phyloP scores from a whole-genome alignment of 2,113 vertebrate genomes.

The Onychostoma macrolepis region DNA sequence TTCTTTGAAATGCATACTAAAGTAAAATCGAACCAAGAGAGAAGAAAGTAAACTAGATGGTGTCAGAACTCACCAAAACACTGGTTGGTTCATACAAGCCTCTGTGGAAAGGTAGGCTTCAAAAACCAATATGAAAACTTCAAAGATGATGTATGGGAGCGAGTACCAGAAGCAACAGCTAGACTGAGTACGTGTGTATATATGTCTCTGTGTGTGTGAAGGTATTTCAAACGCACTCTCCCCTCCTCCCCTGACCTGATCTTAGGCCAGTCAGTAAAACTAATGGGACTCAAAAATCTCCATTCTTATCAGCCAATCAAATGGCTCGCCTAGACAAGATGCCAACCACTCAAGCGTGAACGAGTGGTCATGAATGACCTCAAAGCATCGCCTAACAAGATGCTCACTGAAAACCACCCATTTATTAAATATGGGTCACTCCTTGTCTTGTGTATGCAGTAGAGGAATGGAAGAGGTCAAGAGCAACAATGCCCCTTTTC shows the following conservation, averaged over 20 bases:
- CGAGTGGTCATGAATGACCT: conserved; percentile 54
- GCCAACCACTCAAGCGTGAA: conserved; percentile 51
- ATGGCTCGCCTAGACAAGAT: conserved; percentile 38
- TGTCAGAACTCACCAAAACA: conserved; percentile 49
- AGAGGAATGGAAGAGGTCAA: conserved; percentile 43
- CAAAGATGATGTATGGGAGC: conserved; percentile 41
- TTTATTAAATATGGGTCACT: conserved; percentile 62
- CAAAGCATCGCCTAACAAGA: conserved; percentile 55
- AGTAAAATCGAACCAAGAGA: not conserved
- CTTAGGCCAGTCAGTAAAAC: conserved; percentile 44
- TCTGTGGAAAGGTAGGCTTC: conserved; percentile 29
- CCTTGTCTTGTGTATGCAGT: conserved; percentile 54
- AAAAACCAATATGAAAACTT: conserved; percentile 44
- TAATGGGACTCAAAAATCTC: conserved; percentile 55
- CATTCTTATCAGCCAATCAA: conserved; percentile 54
- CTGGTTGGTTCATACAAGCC: not conserved
- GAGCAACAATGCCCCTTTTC: conserved; percentile 55
- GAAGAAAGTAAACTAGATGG: not conserved
- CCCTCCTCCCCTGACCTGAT: conserved; percentile 40
- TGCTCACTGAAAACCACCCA: conserved; percentile 55
- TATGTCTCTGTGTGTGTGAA: conserved; percentile 38
- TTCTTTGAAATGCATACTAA: not conserved
- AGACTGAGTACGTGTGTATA: conserved; percentile 30
- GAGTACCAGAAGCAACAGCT: conserved; percentile 26
- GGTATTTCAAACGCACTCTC: conserved; percentile 48